These are phyloP conservation scores for Volucella inanis DNA, from an alignment of 2,888 invertebrate species.

Conservation along the genomic window DNA sequence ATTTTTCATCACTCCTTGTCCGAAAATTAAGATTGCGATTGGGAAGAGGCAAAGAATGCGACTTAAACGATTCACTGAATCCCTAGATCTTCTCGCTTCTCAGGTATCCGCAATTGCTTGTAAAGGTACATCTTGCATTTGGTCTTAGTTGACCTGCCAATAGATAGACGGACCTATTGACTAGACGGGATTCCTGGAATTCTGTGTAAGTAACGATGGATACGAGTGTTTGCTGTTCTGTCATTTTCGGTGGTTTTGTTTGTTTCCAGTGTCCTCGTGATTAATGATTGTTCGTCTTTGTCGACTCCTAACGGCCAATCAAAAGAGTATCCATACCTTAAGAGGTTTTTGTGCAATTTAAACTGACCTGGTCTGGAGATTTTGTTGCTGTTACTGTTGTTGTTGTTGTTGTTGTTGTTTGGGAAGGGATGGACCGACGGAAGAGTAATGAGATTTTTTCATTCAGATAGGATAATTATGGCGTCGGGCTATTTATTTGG, in stretches of 20 bases:
- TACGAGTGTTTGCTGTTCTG: neutral
- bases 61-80: slow-evolving; percentile 29
- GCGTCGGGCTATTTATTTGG: slow-evolving; percentile 42
- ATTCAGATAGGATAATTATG: slow-evolving; percentile 50
- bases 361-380: neutral
- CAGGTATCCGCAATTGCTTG: neutral
- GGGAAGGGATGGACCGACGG: neutral
- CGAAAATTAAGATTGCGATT: slow-evolving; percentile 39
- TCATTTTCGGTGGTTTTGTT: slow-evolving; percentile 27
- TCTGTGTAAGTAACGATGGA: neutral
- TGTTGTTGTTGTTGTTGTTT: too few species aligned
- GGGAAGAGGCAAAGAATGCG: slow-evolving; percentile 6
- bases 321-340: neutral
- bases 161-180: neutral
- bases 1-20: slow-evolving; percentile 37
- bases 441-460: slow-evolving; percentile 35
- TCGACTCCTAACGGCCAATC: slow-evolving; percentile 4
- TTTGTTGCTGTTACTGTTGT: too few species aligned
- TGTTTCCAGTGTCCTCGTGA: slow-evolving; percentile 20
- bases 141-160: neutral
- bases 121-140: neutral
- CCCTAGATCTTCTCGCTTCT: slow-evolving; percentile 2
- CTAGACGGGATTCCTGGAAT: slow-evolving; percentile 8
- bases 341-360: neutral
- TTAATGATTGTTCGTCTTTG: slow-evolving; percentile 12